Evolutionary conservation across 2,888 invertebrate genomes (phyloP).

Genomic region (Dicyrtoma fusca): DNA sequence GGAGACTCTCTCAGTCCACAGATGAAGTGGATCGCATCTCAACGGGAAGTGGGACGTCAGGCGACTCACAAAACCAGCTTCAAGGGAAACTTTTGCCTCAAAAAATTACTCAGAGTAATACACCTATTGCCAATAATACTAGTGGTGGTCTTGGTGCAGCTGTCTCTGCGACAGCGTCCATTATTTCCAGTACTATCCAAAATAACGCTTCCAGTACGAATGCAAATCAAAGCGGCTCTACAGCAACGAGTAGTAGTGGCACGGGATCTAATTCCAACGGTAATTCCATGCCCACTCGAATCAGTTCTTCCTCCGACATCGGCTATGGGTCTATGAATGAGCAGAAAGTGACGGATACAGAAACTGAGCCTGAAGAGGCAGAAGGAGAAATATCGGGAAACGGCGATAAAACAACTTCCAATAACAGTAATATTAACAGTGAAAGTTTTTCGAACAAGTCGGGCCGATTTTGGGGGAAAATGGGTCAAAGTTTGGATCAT

Average conservation of each 20-base stretch:
- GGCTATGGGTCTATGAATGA: constrained; percentile 63
- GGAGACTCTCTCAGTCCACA: constrained; percentile 49
- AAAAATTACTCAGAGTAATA: constrained; percentile 12
- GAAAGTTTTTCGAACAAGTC: constrained; percentile 38
- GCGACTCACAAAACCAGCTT: constrained; percentile 39
- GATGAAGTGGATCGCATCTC: constrained; percentile 57
- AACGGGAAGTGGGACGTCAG: constrained; percentile 52
- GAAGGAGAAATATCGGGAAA: constrained; percentile 44
- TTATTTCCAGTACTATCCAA: constrained; percentile 2
- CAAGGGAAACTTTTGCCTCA: constrained; percentile 31
- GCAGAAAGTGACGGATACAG: constrained; percentile 56
- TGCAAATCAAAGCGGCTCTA: not conserved
- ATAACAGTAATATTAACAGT: not conserved
- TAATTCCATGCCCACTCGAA: constrained; percentile 47
- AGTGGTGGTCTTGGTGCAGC: not conserved
- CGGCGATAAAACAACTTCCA: constrained; percentile 12
- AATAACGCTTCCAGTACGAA: not conserved
- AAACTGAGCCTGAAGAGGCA: constrained; percentile 49
- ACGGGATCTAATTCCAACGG: constrained; percentile 14
- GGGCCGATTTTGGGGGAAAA: constrained; percentile 54
- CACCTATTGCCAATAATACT: too few species aligned
- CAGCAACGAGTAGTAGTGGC: constrained; percentile 30
- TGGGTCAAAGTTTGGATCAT: constrained; percentile 56
- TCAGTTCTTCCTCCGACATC: constrained; percentile 59
- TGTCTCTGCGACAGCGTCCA: not conserved